A percentile compares a stretch with the other conserved stretches of the same genome.
These are phyloP conservation scores for Ophioninae sp. DNA, from an alignment of 2,888 invertebrate species.

Conservation along the genomic window DNA sequence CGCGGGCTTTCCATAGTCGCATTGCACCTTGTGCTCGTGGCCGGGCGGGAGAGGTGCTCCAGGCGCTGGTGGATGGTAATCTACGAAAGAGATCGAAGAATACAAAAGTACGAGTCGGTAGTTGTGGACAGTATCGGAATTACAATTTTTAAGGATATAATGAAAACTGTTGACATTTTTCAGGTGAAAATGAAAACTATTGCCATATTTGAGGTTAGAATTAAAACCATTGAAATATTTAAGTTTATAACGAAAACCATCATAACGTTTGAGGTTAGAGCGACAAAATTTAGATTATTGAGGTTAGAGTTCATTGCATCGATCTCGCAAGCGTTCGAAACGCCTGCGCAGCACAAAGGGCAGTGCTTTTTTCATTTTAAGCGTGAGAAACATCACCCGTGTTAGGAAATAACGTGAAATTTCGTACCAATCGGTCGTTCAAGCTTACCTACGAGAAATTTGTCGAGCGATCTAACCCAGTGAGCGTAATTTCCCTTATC, in stretches of 20 bases:
- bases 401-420: not conserved
- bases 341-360: not conserved
- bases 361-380: not conserved
- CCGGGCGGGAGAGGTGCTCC: conserved; percentile 53
- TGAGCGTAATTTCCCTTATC: conserved; percentile 90
- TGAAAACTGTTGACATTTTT: no score
- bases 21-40: conserved; percentile 84
- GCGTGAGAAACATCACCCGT: not conserved
- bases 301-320: no score
- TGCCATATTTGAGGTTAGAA: no score
- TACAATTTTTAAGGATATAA: no score
- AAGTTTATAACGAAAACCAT: no score
- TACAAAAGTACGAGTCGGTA: not conserved
- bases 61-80: conserved; percentile 76
- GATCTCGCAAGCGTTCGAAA: no score
- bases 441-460: conserved; percentile 87
- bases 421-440: not conserved
- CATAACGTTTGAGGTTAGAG: no score
- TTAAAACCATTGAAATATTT: no score
- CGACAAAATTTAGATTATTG: no score
- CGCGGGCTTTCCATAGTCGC: conserved; percentile 85
- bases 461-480: conserved; percentile 90
- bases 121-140: no score
- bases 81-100: conserved; percentile 68
- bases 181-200: no score